Percentiles rank a stretch among this genome's conserved stretches.
These are phyloP conservation scores for Syngnathus floridae DNA, from an alignment of 2,113 vertebrate genomes.

Conservation along the genomic window DNA sequence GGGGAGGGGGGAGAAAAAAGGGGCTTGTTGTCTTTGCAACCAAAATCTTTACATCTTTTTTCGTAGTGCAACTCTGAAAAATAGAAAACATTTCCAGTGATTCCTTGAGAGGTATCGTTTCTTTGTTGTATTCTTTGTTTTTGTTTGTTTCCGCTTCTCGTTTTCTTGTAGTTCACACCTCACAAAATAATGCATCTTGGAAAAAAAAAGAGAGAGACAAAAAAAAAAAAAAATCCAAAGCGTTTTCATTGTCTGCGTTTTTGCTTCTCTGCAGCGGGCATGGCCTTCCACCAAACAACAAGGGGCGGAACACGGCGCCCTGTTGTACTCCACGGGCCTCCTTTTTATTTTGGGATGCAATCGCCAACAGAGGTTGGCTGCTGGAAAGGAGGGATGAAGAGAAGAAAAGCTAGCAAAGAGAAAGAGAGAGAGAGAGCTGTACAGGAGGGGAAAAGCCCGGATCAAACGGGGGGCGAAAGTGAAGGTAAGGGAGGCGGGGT, in stretches of 20 bases:
- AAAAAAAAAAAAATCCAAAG: slow-evolving; percentile 58
- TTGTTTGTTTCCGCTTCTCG: slow-evolving; percentile 23
- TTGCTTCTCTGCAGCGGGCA: slow-evolving; percentile 64
- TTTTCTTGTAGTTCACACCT: slow-evolving; percentile 53
- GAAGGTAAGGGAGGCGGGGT: slow-evolving; percentile 48
- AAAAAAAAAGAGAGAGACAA: slow-evolving; percentile 27
- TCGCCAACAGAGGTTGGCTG: background rate
- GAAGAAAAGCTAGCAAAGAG: slow-evolving; percentile 47
- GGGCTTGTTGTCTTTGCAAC: slow-evolving; percentile 66
- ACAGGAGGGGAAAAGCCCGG: slow-evolving; percentile 60
- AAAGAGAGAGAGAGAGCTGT: slow-evolving; percentile 59
- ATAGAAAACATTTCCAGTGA: slow-evolving; percentile 73
- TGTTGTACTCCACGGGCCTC: slow-evolving; percentile 58
- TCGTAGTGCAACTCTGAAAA: slow-evolving; percentile 75
- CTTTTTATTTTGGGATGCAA: slow-evolving; percentile 27
- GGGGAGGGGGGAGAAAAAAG: background rate
- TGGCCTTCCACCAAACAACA: slow-evolving; percentile 69
- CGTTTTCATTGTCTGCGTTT: slow-evolving; percentile 56
- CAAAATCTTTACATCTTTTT: slow-evolving; percentile 72
- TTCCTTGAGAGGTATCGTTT: slow-evolving; percentile 70
- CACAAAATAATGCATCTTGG: slow-evolving; percentile 53
- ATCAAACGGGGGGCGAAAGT: slow-evolving; percentile 58
- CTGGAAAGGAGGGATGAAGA: slow-evolving; percentile 27
- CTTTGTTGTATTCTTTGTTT: slow-evolving; percentile 37
- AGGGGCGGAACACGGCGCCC: slow-evolving; percentile 56